A percentile compares a stretch with the other conserved stretches of the same genome.
Evolutionary conservation across 2,797 vertebrate genomes (phyloP).

Genomic region (Sebastes baramenuke): DNA sequence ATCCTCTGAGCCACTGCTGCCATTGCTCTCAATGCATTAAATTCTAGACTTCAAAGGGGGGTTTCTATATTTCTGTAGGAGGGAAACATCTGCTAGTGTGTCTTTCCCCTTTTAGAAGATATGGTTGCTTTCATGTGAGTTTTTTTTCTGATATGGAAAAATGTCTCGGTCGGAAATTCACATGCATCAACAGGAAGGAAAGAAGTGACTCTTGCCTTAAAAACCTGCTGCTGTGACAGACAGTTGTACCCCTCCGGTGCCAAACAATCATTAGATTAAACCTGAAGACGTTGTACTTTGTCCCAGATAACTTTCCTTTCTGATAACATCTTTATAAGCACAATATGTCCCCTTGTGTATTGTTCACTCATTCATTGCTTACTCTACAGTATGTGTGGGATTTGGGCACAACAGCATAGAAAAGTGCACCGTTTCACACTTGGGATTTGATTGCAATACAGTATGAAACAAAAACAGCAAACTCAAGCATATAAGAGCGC

Average conservation of each 20-base stretch:
- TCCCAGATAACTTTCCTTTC: neutral
- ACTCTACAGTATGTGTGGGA: neutral
- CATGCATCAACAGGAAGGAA: conserved; percentile 43
- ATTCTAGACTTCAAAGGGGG: conserved; percentile 8
- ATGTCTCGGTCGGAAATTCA: conserved; percentile 33
- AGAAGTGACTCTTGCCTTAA: conserved; percentile 20
- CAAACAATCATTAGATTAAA: conserved; percentile 33
- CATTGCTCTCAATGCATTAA: conserved; percentile 4
- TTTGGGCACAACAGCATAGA: neutral
- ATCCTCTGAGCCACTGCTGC: conserved; percentile 49
- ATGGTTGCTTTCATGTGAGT: conserved; percentile 44
- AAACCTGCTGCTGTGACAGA: conserved; percentile 36
- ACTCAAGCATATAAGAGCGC: neutral
- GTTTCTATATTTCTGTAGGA: conserved; percentile 34
- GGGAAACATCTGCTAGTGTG: conserved; percentile 64
- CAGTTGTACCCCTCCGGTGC: conserved; percentile 15
- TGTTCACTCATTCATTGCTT: neutral
- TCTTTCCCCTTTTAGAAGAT: conserved; percentile 44
- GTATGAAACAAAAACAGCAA: neutral
- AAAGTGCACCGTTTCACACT: neutral
- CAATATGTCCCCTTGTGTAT: neutral
- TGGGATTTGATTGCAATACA: neutral
- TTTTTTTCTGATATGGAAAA: conserved; percentile 57
- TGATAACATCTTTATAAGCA: conserved; percentile 11
- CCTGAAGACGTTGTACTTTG: neutral